phyloP scores from a whole-genome alignment of 2,113 vertebrate genomes.

The Pithys albifrons region DNA sequence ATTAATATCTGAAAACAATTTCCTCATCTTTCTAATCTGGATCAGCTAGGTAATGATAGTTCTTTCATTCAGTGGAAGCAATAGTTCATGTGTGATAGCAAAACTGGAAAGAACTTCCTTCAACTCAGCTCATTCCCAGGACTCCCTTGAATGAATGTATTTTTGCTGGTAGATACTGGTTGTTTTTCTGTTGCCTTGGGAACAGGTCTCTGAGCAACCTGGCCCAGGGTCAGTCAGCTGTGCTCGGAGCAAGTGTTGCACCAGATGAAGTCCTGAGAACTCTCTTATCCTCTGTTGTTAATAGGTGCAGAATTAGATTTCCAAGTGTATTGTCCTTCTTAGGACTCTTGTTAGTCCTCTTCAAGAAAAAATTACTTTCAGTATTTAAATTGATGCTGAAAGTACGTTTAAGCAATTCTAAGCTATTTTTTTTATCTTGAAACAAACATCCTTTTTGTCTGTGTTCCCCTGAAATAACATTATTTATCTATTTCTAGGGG shows the following conservation, averaged over 20 bases:
- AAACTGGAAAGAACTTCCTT: not conserved
- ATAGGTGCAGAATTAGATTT: not conserved
- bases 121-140: not conserved
- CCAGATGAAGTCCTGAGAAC: not conserved
- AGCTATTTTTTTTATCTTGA: not conserved
- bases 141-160: not conserved
- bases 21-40: not conserved
- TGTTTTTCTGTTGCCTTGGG: not conserved
- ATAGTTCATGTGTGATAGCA: not conserved
- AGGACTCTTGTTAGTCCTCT: not conserved
- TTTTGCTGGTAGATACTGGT: not conserved
- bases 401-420: not conserved
- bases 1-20: not conserved
- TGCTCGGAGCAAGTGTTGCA: not conserved
- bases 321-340: not conserved
- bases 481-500: not conserved
- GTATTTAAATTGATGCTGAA: not conserved
- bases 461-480: not conserved
- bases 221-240: not conserved
- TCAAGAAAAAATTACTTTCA: not conserved
- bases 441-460: not conserved
- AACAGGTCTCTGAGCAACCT: not conserved
- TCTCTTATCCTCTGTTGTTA: not conserved
- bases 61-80: not conserved
- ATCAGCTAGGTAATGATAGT: not conserved